Evolutionary conservation across 2,797 vertebrate genomes (phyloP), one percentile per base, ranked within the genome.

Genomic region (Limnodromus scolopaceus): DNA sequence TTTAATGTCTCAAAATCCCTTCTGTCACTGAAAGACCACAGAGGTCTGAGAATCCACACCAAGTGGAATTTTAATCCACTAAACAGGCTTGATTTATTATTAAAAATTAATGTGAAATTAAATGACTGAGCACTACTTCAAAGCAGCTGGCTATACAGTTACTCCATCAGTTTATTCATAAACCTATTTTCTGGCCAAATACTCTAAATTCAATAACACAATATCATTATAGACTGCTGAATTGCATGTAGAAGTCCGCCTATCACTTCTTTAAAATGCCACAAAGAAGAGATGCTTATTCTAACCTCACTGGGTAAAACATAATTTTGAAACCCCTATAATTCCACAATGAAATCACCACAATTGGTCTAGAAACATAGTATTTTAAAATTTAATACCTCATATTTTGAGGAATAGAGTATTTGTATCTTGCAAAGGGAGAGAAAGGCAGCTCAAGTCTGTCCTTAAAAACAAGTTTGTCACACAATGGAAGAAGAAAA

Each of bases 71-170:
- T 83, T 82, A 92, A 84, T 89, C 85, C 36, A 91, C 69, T 91
- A 93, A 96, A 87, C 45, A 93, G 28, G 38, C 71, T 79, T 88
- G 39, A 94, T 83, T 93, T 55, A 80, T 78, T 86, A 72, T 82
- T 92, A 83, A 94, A 84, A 83, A 84, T 64, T 85, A 38, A 74
- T 24, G 64, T 81, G 58, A 78, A 93, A 96, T 84, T 86, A 93
- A 93, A 91, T 36, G 64, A 84, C 60, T 70, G 80, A 92, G 63
- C 60, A 87, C 32, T 85, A 86, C 68, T 78, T 84, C 84, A 95
- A 95, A 89, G 69, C 15, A 87, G 63, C 38, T 72, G 39, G 48
- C 60, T 81, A 60, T 75, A 86, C 24, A 82, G 75, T 88, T 91
- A 91, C 53, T 74, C 41, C 10, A 66, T 4, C 14, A 75, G 74